Conservation (phyloP, 2,888 invertebrate species). For the Pardosa pseudoannulata region DNA sequence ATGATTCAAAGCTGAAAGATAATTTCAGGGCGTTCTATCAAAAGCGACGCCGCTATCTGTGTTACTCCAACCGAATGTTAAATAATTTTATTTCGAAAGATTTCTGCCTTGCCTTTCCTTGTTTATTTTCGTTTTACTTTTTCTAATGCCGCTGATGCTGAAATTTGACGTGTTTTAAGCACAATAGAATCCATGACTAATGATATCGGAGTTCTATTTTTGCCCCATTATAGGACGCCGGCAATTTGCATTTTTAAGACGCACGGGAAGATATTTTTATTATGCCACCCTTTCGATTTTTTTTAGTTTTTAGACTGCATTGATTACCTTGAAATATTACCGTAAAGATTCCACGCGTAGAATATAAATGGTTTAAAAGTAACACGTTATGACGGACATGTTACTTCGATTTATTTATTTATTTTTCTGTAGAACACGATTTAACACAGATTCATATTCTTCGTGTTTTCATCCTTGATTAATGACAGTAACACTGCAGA, state of each 20-base stretch:
- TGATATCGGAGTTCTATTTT: background rate
- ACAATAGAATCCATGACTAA: background rate
- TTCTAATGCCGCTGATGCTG: background rate
- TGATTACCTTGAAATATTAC: background rate
- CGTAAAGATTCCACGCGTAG: background rate
- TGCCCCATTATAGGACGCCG: background rate
- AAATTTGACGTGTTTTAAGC: background rate
- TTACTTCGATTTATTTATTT: no score
- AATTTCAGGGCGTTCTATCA: conserved; percentile 29
- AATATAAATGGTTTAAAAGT: background rate
- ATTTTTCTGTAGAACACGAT: no score
- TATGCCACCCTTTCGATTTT: background rate
- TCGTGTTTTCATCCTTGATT: no score
- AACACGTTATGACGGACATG: no score
- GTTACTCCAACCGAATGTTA: background rate
- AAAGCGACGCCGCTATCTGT: background rate
- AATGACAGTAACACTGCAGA: no score
- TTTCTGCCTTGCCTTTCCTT: no score
- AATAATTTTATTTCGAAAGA: background rate
- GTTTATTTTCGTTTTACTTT: background rate
- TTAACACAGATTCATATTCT: no score
- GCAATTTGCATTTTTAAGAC: background rate
- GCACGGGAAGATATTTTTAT: background rate
- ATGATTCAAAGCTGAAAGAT: conserved; percentile 43
- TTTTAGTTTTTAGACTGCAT: no score